phyloP scores from a whole-genome alignment of 2,797 vertebrate genomes.

The Lepidocolaptes lacrymiger region DNA sequence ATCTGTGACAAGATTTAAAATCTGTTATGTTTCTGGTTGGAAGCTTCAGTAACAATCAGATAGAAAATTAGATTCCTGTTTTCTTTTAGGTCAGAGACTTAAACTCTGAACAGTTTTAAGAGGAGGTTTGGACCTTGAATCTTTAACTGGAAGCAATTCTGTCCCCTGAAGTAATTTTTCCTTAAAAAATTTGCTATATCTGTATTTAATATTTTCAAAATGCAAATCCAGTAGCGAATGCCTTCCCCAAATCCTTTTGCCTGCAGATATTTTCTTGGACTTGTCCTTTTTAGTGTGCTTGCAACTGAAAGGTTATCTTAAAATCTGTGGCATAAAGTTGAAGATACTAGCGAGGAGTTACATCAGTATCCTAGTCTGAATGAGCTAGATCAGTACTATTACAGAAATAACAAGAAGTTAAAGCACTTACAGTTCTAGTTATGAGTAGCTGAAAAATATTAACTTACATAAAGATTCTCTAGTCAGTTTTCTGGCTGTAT shows the following conservation, averaged over 20 bases:
- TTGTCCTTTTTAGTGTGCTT: background rate
- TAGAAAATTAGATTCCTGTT: background rate
- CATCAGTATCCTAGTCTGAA: background rate
- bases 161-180: background rate
- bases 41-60: background rate
- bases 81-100: background rate
- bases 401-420: background rate
- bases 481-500: background rate
- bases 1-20: background rate
- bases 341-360: background rate
- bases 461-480: background rate
- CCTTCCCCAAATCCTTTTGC: background rate
- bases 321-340: background rate
- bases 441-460: background rate
- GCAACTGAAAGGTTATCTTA: background rate
- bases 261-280: background rate
- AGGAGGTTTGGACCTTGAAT: background rate
- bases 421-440: background rate
- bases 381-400: background rate
- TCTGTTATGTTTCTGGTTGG: background rate
- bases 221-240: background rate
- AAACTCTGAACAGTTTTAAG: background rate
- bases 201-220: background rate
- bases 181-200: no score
- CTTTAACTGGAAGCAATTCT: background rate